phyloP scores from a whole-genome alignment of 2,113 vertebrate species.

The Gulo gulo region DNA sequence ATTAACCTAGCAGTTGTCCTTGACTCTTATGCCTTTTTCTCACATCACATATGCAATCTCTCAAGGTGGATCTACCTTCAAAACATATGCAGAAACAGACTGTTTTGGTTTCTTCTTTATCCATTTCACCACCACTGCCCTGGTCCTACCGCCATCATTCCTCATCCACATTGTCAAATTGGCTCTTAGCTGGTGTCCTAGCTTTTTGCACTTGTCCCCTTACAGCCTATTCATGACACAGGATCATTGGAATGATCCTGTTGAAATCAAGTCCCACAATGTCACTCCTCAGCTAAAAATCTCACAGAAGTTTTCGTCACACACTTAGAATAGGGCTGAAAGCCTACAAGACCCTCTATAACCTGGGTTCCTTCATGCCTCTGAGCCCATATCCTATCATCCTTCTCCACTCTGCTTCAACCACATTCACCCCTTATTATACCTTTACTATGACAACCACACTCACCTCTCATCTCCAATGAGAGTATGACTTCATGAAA shows the following conservation, averaged over 20 bases:
- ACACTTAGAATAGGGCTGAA: neutral
- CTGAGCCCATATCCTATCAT: neutral
- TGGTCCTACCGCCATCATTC: neutral
- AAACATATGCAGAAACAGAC: neutral
- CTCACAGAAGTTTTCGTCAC: neutral
- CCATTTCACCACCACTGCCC: neutral
- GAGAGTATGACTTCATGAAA: neutral
- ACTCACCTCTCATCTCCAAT: neutral
- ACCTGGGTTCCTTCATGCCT: neutral
- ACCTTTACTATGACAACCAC: neutral
- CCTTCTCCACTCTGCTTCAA: neutral
- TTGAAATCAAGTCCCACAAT: neutral
- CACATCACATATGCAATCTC: neutral
- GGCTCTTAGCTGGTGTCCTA: neutral
- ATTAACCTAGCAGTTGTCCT: neutral
- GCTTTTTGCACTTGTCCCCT: neutral
- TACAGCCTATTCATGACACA: neutral
- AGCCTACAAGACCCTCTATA: neutral
- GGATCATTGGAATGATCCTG: neutral
- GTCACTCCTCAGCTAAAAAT: neutral
- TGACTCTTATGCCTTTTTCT: neutral
- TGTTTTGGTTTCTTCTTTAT: neutral
- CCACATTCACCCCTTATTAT: neutral
- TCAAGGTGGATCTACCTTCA: neutral
- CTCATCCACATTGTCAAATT: neutral